Conservation (phyloP, 2,888 invertebrate genomes). For the Bhutanitis thaidina region DNA sequence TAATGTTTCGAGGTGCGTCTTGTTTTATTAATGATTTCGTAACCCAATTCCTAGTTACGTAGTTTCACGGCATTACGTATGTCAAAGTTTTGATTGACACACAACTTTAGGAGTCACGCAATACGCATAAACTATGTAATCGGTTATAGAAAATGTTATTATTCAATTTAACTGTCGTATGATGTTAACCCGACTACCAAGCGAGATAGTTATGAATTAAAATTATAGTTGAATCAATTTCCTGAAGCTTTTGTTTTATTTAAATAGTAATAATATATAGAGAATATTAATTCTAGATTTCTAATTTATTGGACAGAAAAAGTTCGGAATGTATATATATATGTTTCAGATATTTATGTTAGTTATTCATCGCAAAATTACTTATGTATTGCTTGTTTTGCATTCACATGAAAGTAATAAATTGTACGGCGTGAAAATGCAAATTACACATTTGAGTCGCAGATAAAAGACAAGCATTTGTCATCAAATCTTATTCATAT, state of each 20-base stretch:
- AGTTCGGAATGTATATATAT: no score
- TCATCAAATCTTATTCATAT: slow-evolving; percentile 6
- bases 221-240: no score
- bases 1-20: slow-evolving; percentile 11
- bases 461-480: slow-evolving; percentile 1
- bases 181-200: no score
- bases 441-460: background rate
- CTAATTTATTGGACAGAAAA: no score
- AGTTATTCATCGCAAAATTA: background rate
- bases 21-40: slow-evolving; percentile 26
- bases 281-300: no score
- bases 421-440: background rate
- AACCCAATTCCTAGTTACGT: slow-evolving; percentile 27
- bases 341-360: no score
- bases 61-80: slow-evolving; percentile 27
- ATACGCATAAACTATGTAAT: slow-evolving; percentile 10
- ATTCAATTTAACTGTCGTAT: no score
- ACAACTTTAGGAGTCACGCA: slow-evolving; percentile 29
- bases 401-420: background rate
- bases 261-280: no score
- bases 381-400: background rate
- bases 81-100: slow-evolving; percentile 40
- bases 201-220: no score
- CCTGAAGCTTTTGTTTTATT: no score
- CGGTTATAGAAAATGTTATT: background rate